These are phyloP conservation scores for Passer montanus DNA, from an alignment of 2,113 vertebrate genomes.

Conservation along the genomic window DNA sequence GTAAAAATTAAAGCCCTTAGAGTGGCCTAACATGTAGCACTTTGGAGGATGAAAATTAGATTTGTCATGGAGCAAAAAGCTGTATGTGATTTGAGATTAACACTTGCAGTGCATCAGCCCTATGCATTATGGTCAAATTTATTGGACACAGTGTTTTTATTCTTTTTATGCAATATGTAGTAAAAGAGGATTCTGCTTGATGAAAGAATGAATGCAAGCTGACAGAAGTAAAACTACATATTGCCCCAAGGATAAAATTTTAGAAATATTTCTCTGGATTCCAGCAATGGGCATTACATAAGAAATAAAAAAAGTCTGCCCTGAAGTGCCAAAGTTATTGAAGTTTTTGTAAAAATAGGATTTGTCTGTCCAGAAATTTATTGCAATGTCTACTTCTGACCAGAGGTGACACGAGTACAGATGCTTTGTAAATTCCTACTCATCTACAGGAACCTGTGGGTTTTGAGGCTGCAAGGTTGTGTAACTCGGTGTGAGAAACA, in stretches of 20 bases:
- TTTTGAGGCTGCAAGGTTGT: background rate
- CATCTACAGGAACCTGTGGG: background rate
- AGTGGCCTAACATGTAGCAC: background rate
- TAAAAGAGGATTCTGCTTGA: background rate
- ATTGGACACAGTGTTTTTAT: background rate
- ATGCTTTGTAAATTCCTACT: background rate
- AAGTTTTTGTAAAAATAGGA: background rate
- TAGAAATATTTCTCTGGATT: conserved; percentile 35
- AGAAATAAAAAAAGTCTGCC: conserved; percentile 14
- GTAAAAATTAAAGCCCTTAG: background rate
- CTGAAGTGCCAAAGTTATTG: conserved; percentile 24
- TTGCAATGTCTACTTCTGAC: background rate
- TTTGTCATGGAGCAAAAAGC: background rate
- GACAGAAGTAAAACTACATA: background rate
- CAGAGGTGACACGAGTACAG: accelerated
- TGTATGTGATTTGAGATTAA: background rate
- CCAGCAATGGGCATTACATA: background rate
- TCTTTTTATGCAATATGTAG: background rate
- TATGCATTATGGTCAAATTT: background rate
- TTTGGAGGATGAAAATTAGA: background rate
- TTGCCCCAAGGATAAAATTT: background rate
- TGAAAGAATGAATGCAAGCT: background rate
- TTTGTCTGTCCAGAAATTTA: background rate
- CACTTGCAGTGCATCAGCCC: background rate
- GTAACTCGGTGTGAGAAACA: background rate